Evolutionary conservation across 2,797 vertebrate species (phyloP).

Genomic region (Centroberyx gerrardi): DNA sequence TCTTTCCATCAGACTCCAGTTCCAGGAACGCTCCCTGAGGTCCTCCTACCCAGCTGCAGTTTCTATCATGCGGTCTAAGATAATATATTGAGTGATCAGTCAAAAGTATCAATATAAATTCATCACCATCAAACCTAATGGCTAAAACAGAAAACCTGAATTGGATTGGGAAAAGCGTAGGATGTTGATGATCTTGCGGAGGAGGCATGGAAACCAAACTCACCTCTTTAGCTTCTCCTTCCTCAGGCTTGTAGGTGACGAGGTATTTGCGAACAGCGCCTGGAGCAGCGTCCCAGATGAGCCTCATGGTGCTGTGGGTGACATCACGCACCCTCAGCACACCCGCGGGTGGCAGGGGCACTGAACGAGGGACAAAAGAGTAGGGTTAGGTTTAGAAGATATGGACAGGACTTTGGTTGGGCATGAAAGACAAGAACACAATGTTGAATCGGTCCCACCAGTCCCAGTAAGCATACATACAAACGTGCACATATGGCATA

Average conservation of each 20-base stretch:
- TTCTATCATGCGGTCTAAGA: slow-evolving; percentile 58
- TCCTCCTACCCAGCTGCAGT: slow-evolving; percentile 66
- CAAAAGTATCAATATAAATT: slow-evolving; percentile 65
- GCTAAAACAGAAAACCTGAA: slow-evolving; percentile 61
- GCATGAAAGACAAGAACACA: neutral
- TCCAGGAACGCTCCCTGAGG: slow-evolving; percentile 41
- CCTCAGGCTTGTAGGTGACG: slow-evolving; percentile 90
- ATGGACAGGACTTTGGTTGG: neutral
- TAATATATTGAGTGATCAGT: slow-evolving; percentile 56
- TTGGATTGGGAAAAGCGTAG: neutral
- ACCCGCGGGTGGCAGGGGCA: slow-evolving; percentile 90
- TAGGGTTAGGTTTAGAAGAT: slow-evolving; percentile 7
- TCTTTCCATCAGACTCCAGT: slow-evolving; percentile 44
- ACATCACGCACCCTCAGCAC: slow-evolving; percentile 91
- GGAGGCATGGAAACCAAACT: slow-evolving; percentile 35
- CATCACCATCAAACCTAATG: slow-evolving; percentile 58
- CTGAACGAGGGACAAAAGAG: slow-evolving; percentile 76
- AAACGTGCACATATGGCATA: too few species aligned
- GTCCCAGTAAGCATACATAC: too few species aligned
- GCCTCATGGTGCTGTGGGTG: slow-evolving; percentile 93
- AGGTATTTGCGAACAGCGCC: slow-evolving; percentile 92
- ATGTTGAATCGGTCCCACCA: neutral
- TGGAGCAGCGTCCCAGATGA: slow-evolving; percentile 93
- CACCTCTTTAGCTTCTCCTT: slow-evolving; percentile 93
- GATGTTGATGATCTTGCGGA: too few species aligned